Percentiles rank a stretch among this genome's conserved stretches.
Evolutionary conservation across 2,797 vertebrate species (phyloP).

Genomic region (Aythya fuligula): DNA sequence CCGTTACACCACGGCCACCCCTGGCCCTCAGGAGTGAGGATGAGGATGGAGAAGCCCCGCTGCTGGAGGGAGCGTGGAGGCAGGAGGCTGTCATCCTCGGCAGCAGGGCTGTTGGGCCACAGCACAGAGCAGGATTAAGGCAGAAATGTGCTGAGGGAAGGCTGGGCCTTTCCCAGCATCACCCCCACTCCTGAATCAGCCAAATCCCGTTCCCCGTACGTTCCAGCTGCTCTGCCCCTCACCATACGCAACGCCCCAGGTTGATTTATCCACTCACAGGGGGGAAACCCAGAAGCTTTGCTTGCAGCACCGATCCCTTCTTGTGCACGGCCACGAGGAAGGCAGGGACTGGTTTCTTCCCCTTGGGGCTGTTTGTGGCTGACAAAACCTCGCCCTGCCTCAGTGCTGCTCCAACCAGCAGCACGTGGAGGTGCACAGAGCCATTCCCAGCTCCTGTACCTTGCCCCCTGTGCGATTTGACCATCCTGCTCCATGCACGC

Average conservation of each 20-base stretch:
- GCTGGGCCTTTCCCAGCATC: neutral
- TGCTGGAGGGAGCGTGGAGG: neutral
- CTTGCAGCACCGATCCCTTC: neutral
- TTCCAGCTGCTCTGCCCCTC: neutral
- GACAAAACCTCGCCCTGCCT: neutral
- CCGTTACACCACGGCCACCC: neutral
- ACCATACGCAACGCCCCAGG: neutral
- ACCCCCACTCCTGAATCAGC: neutral
- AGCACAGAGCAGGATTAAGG: neutral
- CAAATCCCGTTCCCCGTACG: neutral
- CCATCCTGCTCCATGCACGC: too few relatives aligned
- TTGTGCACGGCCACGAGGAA: neutral
- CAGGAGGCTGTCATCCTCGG: neutral
- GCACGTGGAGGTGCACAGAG: neutral
- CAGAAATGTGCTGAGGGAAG: conserved; percentile 5
- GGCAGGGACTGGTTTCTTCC: neutral
- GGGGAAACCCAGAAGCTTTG: neutral
- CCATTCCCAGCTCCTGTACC: neutral
- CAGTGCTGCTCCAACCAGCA: neutral
- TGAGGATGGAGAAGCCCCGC: accelerated
- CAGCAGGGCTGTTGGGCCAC: neutral
- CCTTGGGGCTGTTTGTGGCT: neutral
- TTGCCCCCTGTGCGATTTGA: neutral
- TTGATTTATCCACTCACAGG: neutral
- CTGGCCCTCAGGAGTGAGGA: neutral